Percentiles rank a stretch among this genome's conserved stretches.
Conservation (phyloP, 2,797 vertebrate species). For the Anguilla obscura region DNA sequence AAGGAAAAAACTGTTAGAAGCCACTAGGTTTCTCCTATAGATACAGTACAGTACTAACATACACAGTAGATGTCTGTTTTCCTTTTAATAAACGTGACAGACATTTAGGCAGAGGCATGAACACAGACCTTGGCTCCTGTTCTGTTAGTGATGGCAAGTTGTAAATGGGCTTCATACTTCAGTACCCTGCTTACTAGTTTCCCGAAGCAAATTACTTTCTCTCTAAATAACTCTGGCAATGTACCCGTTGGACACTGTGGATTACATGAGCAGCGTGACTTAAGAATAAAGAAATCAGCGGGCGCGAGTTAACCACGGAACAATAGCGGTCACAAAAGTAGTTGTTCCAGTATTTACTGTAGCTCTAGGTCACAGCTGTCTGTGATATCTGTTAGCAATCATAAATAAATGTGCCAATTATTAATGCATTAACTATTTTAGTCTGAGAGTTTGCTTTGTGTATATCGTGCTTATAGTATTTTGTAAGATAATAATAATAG, state of each 20-base stretch:
- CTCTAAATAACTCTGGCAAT: conserved; percentile 39
- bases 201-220: conserved; percentile 50
- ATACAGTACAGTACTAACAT: conserved; percentile 28
- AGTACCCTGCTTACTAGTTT: conserved; percentile 61
- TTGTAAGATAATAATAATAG: conserved; percentile 74
- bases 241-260: conserved; percentile 17
- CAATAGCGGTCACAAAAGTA: conserved; percentile 57
- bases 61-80: conserved; percentile 26
- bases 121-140: conserved; percentile 71
- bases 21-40: conserved; percentile 41
- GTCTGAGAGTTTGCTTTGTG: conserved; percentile 79
- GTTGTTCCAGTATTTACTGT: conserved; percentile 80
- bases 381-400: conserved; percentile 79
- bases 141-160: conserved; percentile 51
- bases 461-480: conserved; percentile 88
- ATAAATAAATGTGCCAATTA: conserved; percentile 91
- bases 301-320: conserved; percentile 54
- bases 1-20: conserved; percentile 31
- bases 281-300: conserved; percentile 70
- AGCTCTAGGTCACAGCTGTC: conserved; percentile 78
- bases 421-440: conserved; percentile 82
- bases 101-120: conserved; percentile 59
- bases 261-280: conserved; percentile 44
- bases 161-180: conserved; percentile 44
- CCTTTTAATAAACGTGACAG: conserved; percentile 25